phyloP scores from a whole-genome alignment of 2,888 invertebrate genomes.

The Synergus laeviventris region DNA sequence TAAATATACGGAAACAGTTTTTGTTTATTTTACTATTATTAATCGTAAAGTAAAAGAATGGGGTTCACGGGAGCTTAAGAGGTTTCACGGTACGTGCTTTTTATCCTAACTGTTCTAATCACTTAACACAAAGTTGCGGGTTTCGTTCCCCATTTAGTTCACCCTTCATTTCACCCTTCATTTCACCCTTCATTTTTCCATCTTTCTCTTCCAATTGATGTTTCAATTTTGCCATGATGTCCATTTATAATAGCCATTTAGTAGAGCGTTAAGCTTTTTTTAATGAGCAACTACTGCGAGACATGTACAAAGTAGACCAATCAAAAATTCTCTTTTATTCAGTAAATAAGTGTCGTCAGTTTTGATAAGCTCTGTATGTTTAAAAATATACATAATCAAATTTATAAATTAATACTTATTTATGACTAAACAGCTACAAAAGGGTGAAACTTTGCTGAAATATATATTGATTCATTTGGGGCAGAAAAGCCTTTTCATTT shows the following conservation, averaged over 20 bases:
- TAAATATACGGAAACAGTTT: not conserved
- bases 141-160: not conserved
- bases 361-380: not conserved
- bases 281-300: conserved; percentile 2
- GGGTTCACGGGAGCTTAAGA: too few species aligned
- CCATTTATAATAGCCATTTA: not conserved
- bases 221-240: not conserved
- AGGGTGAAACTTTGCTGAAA: not conserved
- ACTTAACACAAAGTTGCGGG: too few species aligned
- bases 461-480: not conserved
- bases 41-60: not conserved
- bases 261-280: not conserved
- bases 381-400: not conserved
- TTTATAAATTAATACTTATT: not conserved
- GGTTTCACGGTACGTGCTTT: too few species aligned
- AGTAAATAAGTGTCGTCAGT: not conserved
- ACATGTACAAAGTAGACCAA: not conserved
- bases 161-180: not conserved
- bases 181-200: not conserved
- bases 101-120: too few species aligned
- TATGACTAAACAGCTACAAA: not conserved
- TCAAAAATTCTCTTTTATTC: not conserved
- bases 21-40: not conserved
- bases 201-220: not conserved
- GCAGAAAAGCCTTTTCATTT: conserved; percentile 17